Evolutionary conservation across 1,140 invertebrate species (phyloP), one percentile per base, ranked within the genome.

Genomic region (Alviniconcha marisindica): DNA sequence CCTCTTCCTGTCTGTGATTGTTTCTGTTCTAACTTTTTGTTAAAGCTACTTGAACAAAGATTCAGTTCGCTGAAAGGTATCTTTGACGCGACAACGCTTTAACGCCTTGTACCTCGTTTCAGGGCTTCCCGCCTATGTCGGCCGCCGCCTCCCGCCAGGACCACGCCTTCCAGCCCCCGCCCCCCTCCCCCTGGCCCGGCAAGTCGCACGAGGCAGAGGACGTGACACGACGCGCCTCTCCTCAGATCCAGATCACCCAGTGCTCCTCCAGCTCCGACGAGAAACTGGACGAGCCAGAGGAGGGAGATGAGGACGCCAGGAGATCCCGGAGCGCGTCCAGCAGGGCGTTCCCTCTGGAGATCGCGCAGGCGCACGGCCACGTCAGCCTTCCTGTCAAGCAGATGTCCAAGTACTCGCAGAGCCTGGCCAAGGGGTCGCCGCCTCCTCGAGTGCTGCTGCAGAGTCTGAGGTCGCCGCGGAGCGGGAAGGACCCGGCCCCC

Each of bases 381-480:
- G 21, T 5, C 31, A 38, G 40, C 31, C 28, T 80, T 0, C 71
- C 56, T 28, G 10, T 38, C n/a, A 77, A 48, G 54, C 42, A 63
- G 63, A 84, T 66, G 33, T 78, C 31, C 38, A 38, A 40, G 31
- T 77, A 76, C 48, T 77, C 38, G 2, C 66, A 81, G 24, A 77
- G 56, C 66, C 69, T 44, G 3, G 38, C 38, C 4, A 77, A 54
- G 54, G 83, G 81, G 15, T 89, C 88, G 5, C 88, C 88, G 36
- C 88, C 88, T 51, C 88, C 88, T 18, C 82, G 83, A 48, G 82
- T 88, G 44, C 44, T 89, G 14, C 83, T 88, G 40, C 78, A 86
- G n/a, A 85, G 76, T n/a, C 77, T 88, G 54, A 83, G 85, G 54
- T 83, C 42, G 28, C 63, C 76, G 56, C 60, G 42, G 42, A 42